Conservation (phyloP, 2,113 vertebrate species). For the Thalassarche chlororhynchos region DNA sequence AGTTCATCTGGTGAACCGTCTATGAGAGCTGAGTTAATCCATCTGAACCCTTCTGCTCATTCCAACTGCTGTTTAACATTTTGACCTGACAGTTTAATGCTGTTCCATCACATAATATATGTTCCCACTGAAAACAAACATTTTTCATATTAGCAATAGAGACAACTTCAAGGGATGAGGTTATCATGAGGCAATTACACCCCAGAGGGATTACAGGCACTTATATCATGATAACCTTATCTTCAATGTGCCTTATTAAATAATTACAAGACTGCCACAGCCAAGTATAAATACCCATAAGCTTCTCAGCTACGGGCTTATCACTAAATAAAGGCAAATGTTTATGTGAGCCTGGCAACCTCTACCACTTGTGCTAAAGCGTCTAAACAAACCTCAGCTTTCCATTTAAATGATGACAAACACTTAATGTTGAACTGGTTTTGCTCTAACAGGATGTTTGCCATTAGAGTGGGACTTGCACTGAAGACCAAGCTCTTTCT, state of each 20-base stretch:
- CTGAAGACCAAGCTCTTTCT: neutral
- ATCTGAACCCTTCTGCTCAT: conserved; percentile 39
- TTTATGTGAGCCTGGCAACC: neutral
- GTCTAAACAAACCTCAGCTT: neutral
- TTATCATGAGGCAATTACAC: conserved; percentile 64
- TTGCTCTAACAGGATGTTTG: neutral
- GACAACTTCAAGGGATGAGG: conserved; percentile 56
- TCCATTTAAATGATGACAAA: neutral
- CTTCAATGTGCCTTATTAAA: conserved; percentile 56
- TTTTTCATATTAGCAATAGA: conserved; percentile 60
- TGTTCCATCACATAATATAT: conserved; percentile 57
- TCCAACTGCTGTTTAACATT: conserved; percentile 61
- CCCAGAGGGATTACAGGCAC: conserved; percentile 51
- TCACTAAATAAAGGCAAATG: conserved; percentile 27
- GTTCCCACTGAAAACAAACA: conserved; percentile 60
- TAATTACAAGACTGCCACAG: conserved; percentile 38
- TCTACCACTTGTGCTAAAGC: neutral
- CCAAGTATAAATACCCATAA: conserved; percentile 39
- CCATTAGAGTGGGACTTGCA: neutral
- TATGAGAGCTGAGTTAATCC: conserved; percentile 47
- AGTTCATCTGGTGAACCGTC: neutral
- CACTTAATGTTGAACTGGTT: neutral
- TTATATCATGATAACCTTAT: conserved; percentile 66
- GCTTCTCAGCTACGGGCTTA: neutral
- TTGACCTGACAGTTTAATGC: conserved; percentile 66